Conservation (phyloP, 1,140 invertebrate species). For the Thaumetopoea pityocampa region DNA sequence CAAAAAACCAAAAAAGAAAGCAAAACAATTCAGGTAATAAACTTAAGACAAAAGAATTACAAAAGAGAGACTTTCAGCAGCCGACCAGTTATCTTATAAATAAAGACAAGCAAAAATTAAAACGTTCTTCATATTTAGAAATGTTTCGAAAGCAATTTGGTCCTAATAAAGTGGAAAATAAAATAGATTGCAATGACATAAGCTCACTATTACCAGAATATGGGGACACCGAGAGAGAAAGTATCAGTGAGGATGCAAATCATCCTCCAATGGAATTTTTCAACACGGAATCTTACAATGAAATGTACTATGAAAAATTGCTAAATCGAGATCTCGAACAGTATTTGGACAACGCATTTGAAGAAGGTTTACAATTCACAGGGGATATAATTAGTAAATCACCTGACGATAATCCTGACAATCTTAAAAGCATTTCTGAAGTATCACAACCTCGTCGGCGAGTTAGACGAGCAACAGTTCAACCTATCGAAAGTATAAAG, state of each 20-base stretch:
- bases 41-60: constrained; percentile 18
- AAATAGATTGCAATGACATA: constrained; percentile 37
- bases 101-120: constrained; percentile 25
- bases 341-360: constrained; percentile 45
- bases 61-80: constrained; percentile 23
- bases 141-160: constrained; percentile 55
- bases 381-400: constrained; percentile 35
- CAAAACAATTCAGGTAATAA: constrained; percentile 20
- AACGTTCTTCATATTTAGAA: constrained; percentile 47
- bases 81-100: constrained; percentile 47
- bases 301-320: constrained; percentile 61
- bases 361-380: constrained; percentile 36
- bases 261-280: constrained; percentile 43
- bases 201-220: constrained; percentile 58
- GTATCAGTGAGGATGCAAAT: constrained; percentile 37
- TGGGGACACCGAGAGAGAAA: constrained; percentile 60
- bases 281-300: constrained; percentile 63
- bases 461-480: constrained; percentile 31
- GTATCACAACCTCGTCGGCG: constrained; percentile 40
- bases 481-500: constrained; percentile 44
- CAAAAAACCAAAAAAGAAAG: constrained; percentile 38
- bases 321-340: constrained; percentile 40
- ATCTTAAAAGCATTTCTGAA: constrained; percentile 58
- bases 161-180: constrained; percentile 16
- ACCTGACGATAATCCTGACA: constrained; percentile 32